A percentile compares a stretch with the other conserved stretches of the same genome.
Conservation (phyloP, 2,797 vertebrate genomes). For the Hemitrygon akajei region DNA sequence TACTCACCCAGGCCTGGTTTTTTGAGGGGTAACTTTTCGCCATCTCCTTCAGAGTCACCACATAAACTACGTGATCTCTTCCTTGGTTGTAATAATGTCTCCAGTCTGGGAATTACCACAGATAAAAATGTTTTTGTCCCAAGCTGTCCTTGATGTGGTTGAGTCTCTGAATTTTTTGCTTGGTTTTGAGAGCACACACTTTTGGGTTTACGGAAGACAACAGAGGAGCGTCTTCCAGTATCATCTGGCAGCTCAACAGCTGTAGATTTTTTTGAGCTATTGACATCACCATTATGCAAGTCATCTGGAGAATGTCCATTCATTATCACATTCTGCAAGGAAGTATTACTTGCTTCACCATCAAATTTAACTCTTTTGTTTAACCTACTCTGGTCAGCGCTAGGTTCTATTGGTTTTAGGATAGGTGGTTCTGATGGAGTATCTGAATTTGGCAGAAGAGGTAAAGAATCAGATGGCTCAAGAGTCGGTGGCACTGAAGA, state of each 20-base stretch:
- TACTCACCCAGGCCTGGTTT: slow-evolving; percentile 77
- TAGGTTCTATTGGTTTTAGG: slow-evolving; percentile 83
- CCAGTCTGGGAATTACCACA: slow-evolving; percentile 92
- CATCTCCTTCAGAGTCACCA: slow-evolving; percentile 70
- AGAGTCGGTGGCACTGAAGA: slow-evolving; percentile 85
- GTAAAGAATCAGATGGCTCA: slow-evolving; percentile 88
- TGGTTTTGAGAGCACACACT: slow-evolving; percentile 75
- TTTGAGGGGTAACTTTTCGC: slow-evolving; percentile 73
- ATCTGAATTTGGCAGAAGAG: slow-evolving; percentile 79
- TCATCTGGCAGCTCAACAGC: slow-evolving; percentile 74
- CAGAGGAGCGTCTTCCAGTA: slow-evolving; percentile 79
- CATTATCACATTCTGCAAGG: slow-evolving; percentile 68
- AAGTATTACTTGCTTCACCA: slow-evolving; percentile 66
- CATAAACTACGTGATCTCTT: slow-evolving; percentile 84
- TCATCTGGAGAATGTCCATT: slow-evolving; percentile 71
- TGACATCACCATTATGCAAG: slow-evolving; percentile 69
- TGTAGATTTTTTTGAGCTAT: slow-evolving; percentile 75
- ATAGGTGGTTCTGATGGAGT: slow-evolving; percentile 86
- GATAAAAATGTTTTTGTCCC: slow-evolving; percentile 95
- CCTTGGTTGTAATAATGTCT: slow-evolving; percentile 90
- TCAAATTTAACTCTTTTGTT: slow-evolving; percentile 70
- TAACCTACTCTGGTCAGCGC: slow-evolving; percentile 71
- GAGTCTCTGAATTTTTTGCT: slow-evolving; percentile 62
- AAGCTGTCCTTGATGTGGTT: slow-evolving; percentile 68
- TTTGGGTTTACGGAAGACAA: slow-evolving; percentile 92